Conservation (phyloP, 2,113 vertebrate species). For the Mionectes macconnelli region DNA sequence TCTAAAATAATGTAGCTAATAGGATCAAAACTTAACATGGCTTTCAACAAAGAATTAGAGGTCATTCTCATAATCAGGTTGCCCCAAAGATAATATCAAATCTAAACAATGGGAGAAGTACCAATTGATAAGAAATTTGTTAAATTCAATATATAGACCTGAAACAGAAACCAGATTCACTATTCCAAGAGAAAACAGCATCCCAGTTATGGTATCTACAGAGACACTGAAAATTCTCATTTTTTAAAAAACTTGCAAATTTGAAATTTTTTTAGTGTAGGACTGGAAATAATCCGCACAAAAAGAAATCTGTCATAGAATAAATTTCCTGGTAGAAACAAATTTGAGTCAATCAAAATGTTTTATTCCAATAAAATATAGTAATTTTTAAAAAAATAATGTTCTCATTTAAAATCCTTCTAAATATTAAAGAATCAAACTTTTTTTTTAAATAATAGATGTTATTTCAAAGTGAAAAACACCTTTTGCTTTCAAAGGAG, state of each 20-base stretch:
- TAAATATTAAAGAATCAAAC: background rate
- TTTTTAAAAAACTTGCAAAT: background rate
- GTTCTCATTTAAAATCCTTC: background rate
- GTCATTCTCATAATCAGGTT: background rate
- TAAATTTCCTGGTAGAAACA: background rate
- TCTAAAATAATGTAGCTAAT: background rate
- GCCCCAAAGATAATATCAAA: background rate
- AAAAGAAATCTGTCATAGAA: background rate
- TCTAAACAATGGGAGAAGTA: background rate
- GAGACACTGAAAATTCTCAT: background rate
- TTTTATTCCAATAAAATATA: background rate
- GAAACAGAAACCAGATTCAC: background rate
- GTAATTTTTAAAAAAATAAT: background rate
- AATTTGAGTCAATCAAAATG: background rate
- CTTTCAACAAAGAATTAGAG: background rate
- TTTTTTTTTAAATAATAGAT: background rate
- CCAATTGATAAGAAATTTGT: background rate
- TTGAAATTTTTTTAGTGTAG: background rate
- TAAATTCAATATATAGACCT: background rate
- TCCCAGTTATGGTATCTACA: too few species aligned
- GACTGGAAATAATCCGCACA: background rate
- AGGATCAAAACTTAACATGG: background rate
- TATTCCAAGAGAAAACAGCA: background rate
- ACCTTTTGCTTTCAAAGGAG: background rate
- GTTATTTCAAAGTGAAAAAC: background rate